A percentile compares a stretch with the other conserved stretches of the same genome.
Conservation (phyloP, 2,113 vertebrate species). For the Megalops atlanticus region DNA sequence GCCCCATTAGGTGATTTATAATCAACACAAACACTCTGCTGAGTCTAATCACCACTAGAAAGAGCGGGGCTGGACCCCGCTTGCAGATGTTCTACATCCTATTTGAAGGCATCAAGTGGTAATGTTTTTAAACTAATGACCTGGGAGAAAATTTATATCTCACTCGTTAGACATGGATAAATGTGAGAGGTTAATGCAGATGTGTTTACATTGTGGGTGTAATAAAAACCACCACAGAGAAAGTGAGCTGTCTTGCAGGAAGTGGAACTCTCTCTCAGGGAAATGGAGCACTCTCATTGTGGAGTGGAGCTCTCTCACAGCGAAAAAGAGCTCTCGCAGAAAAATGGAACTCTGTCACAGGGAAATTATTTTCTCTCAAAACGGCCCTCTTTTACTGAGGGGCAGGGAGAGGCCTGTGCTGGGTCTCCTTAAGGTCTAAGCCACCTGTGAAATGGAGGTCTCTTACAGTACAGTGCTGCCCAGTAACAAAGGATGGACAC, state of each 20-base stretch:
- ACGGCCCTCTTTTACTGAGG: too few species aligned
- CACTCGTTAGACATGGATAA: slow-evolving; percentile 11
- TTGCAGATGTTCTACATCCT: neutral
- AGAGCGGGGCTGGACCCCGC: neutral
- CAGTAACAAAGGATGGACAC: neutral
- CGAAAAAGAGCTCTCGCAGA: too few species aligned
- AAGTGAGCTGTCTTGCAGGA: neutral
- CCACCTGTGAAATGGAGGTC: neutral
- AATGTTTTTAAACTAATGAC: neutral
- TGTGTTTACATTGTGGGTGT: neutral
- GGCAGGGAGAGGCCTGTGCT: too few species aligned
- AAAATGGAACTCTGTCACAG: too few species aligned
- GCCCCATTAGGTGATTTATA: slow-evolving; percentile 14
- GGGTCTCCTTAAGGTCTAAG: neutral
- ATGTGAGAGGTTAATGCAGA: slow-evolving; percentile 14
- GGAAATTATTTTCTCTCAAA: too few species aligned
- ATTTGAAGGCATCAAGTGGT: neutral
- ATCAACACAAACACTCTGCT: neutral
- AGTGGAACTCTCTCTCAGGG: neutral
- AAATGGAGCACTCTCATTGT: too few species aligned
- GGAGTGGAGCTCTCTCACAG: too few species aligned
- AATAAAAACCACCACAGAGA: neutral
- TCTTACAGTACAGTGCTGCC: neutral
- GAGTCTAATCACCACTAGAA: neutral
- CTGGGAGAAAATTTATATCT: slow-evolving; percentile 6